Percentiles rank a stretch among this genome's conserved stretches.
Conservation (phyloP, 2,113 vertebrate genomes). For the Opisthocomus hoazin region DNA sequence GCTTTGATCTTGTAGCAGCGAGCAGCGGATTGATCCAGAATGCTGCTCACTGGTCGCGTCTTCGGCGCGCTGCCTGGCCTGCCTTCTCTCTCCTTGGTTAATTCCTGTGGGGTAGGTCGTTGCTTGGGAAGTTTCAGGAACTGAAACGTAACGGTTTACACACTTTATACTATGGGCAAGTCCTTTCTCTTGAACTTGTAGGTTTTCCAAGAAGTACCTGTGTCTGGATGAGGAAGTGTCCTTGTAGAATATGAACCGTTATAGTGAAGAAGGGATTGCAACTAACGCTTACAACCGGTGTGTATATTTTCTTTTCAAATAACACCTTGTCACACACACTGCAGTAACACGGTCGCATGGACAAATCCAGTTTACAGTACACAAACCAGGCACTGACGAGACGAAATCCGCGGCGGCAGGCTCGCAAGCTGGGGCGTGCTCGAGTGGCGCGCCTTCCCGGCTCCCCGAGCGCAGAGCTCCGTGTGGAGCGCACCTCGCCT, state of each 20-base stretch:
- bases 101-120: background rate
- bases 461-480: background rate
- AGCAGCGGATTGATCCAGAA: background rate
- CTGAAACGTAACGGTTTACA: constrained; percentile 9
- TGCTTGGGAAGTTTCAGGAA: constrained; percentile 45
- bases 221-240: constrained; percentile 77
- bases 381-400: background rate
- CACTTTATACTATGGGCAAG: constrained; percentile 81
- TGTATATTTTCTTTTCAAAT: constrained; percentile 71
- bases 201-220: constrained; percentile 76
- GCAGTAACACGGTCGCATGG: background rate
- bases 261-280: constrained; percentile 78
- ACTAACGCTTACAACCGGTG: constrained; percentile 74
- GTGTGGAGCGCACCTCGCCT: rapidly evolving
- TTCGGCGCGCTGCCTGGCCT: background rate
- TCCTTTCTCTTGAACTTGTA: constrained; percentile 82
- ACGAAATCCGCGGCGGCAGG: rapidly evolving
- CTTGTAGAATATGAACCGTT: constrained; percentile 77
- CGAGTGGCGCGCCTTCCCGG: background rate
- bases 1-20: background rate
- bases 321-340: background rate
- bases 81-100: background rate
- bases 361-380: background rate
- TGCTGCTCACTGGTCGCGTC: rapidly evolving
- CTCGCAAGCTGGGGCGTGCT: background rate